Evolutionary conservation across 2,888 invertebrate species (phyloP), one percentile per base, ranked within the genome.

Genomic region (Alloscopus bannaensis): DNA sequence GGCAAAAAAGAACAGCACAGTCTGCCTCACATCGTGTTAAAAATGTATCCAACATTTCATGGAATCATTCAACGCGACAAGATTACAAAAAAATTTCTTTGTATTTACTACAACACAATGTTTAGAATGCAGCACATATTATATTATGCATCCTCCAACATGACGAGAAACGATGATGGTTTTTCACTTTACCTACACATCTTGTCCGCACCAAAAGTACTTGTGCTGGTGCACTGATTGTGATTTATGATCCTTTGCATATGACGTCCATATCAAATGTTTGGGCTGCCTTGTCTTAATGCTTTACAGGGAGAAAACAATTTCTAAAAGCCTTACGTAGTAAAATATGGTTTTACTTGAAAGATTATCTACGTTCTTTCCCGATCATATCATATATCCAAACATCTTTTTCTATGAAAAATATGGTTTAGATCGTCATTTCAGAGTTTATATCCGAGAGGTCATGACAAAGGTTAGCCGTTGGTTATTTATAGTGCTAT

Each of bases 181-280:
- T 26, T 55, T 24, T 55, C 55, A 26, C 13, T 16, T 55, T 55
- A n/a, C n/a, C n/a, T n/a, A n/a, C n/a, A n/a, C 1, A 22, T 24
- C 26, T 20, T 20, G 55, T 26, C 55, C 28, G 52, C 22, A 22
- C 47, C 11, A n/a, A 18, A 11, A 47, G 47, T 22, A n/a, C n/a
- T n/a, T n/a, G 26, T 24, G n/a, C 55, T 45, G 26, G 26, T 26
- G 70, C 45, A 29, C 70, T 59, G 70, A 70, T 70, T 59, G 57
- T 70, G 70, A 70, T 70, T 70, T 70, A 70, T 70, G 70, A 59
- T 59, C 13, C 4, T 31, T 29, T 70, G 59, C 59, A 59, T 59
- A 59, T 59, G 70, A 59, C 59, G 59, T 42, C 29, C 70, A 59
- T 26, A 57, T 69, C 55, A 42, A 59, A 29, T 28, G n/a, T 45